Percentiles rank a stretch among this genome's conserved stretches.
phyloP scores from a whole-genome alignment of 2,113 vertebrate species.

The Cryptotis parvus region DNA sequence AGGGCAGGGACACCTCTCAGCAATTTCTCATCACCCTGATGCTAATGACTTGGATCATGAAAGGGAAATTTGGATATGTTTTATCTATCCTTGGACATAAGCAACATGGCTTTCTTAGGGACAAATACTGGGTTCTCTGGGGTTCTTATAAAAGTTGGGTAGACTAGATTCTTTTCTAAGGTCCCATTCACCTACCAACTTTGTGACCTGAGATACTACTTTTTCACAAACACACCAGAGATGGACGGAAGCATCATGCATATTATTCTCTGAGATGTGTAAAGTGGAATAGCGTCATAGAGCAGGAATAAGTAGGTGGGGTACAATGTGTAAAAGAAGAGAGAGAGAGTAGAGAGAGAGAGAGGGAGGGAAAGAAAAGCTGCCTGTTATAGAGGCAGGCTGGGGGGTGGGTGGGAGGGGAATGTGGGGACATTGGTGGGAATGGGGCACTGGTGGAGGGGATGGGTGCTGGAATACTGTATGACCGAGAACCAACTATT shows the following conservation, averaged over 20 bases:
- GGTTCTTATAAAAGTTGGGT: slow-evolving; percentile 25
- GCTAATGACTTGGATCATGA: background rate
- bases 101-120: background rate
- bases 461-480: too few relatives aligned
- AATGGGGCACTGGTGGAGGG: too few relatives aligned
- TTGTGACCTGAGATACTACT: background rate
- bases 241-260: background rate
- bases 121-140: background rate
- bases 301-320: too few relatives aligned
- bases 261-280: background rate
- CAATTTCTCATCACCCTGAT: background rate
- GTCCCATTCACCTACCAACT: background rate
- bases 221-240: slow-evolving; percentile 40
- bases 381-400: too few relatives aligned
- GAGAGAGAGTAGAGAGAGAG: too few relatives aligned
- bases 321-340: too few relatives aligned
- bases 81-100: background rate
- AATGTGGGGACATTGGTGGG: too few relatives aligned
- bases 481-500: too few relatives aligned
- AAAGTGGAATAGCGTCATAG: background rate
- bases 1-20: background rate
- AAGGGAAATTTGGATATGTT: slow-evolving; percentile 9
- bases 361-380: too few relatives aligned
- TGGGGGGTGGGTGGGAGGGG: too few relatives aligned
- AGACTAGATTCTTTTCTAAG: slow-evolving; percentile 1